Evolutionary conservation across 2,113 vertebrate genomes (phyloP).

Genomic region (Cnemophilus loriae): DNA sequence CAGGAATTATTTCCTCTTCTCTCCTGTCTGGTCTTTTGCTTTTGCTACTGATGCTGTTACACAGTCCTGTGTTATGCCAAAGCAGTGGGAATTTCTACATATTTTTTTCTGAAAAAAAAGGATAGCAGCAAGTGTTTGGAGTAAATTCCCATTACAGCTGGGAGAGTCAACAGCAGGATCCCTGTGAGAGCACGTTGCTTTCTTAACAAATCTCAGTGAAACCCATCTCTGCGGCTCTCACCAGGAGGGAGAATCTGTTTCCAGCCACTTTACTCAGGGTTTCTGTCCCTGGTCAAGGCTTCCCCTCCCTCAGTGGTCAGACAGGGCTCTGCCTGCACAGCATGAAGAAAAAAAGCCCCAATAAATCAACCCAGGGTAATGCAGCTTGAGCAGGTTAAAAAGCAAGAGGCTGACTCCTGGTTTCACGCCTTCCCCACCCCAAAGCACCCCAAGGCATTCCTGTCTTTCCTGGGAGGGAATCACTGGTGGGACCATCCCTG

Average conservation of each 20-base stretch:
- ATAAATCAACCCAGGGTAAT: background rate
- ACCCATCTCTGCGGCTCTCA: accelerated
- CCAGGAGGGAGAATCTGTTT: background rate
- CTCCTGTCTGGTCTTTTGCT: background rate
- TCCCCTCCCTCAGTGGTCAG: accelerated
- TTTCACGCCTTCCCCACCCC: background rate
- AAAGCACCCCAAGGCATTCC: background rate
- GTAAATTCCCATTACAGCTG: background rate
- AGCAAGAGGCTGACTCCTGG: background rate
- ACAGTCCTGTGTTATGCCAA: background rate
- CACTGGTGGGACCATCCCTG: accelerated
- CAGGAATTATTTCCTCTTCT: background rate
- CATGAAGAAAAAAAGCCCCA: background rate
- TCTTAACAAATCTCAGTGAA: background rate
- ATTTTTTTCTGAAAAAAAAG: background rate
- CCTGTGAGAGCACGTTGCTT: background rate
- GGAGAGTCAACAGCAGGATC: background rate
- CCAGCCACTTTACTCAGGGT: background rate
- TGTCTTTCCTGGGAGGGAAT: background rate
- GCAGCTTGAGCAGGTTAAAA: background rate
- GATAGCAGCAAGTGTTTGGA: background rate
- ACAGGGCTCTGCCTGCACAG: background rate
- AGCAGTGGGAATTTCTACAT: background rate
- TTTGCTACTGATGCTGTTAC: background rate
- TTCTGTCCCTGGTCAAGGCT: background rate